Evolutionary conservation across 2,888 invertebrate species (phyloP).

Genomic region (Scotopteryx bipunctaria): DNA sequence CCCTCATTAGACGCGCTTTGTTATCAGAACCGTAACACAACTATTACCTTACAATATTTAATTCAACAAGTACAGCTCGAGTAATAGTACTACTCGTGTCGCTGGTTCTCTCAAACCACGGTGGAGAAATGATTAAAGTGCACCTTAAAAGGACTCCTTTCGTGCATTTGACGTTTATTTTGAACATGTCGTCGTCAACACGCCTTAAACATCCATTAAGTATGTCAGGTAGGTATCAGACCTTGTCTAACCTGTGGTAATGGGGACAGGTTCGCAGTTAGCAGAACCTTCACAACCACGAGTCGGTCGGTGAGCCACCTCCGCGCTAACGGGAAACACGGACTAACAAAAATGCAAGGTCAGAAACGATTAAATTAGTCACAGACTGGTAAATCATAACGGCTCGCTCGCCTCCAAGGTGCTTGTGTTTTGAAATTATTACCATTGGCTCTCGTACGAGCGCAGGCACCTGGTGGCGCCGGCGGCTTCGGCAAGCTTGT

Average conservation of each 20-base stretch:
- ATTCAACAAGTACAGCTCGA: neutral
- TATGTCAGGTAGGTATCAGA: too few species aligned
- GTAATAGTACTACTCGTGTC: neutral
- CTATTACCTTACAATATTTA: constrained; percentile 1
- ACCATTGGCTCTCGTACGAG: neutral
- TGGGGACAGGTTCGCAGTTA: too few species aligned
- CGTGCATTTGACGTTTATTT: too few species aligned
- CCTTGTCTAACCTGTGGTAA: too few species aligned
- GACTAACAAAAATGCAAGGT: constrained; percentile 24
- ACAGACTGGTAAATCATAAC: constrained; percentile 31
- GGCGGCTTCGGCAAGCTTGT: too few species aligned
- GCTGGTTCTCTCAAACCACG: too few species aligned
- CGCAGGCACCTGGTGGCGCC: neutral
- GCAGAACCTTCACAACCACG: constrained; percentile 11
- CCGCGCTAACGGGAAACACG: constrained; percentile 17
- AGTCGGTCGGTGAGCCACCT: neutral
- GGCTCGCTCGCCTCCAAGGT: constrained; percentile 15
- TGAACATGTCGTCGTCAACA: too few species aligned
- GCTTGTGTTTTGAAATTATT: constrained; percentile 13
- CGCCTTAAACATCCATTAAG: too few species aligned
- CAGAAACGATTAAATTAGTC: constrained; percentile 28
- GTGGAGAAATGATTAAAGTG: too few species aligned
- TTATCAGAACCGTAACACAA: neutral
- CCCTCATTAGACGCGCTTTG: constrained; percentile 11
- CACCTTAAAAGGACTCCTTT: too few species aligned